Percentiles rank a stretch among this genome's conserved stretches.
phyloP scores from a whole-genome alignment of 2,888 invertebrate species.

The Brachylomia viminalis region DNA sequence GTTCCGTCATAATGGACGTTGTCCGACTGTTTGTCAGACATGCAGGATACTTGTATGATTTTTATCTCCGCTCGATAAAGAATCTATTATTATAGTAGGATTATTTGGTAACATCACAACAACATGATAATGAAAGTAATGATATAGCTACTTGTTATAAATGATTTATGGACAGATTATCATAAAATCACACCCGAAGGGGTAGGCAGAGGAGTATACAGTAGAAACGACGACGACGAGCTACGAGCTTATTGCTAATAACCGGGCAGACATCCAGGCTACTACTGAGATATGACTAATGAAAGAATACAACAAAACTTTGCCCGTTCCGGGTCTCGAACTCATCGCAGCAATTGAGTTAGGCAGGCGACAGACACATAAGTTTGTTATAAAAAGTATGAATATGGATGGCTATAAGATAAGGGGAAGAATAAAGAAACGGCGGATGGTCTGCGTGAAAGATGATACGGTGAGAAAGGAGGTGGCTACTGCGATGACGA shows the following conservation, averaged over 20 bases:
- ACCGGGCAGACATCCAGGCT: background rate
- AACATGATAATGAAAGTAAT: slow-evolving; percentile 10
- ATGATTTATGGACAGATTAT: slow-evolving; percentile 3
- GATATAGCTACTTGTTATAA: slow-evolving; percentile 4
- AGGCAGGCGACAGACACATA: background rate
- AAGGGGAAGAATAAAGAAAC: background rate
- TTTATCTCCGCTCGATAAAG: slow-evolving; percentile 39
- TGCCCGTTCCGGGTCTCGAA: background rate
- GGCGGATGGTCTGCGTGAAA: background rate
- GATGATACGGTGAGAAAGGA: background rate
- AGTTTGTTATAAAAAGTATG: background rate
- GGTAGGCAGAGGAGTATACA: background rate
- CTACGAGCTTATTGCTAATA: no score
- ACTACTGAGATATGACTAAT: background rate
- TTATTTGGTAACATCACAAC: background rate
- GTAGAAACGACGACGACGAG: no score
- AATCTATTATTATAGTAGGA: slow-evolving; percentile 13
- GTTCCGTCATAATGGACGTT: slow-evolving; percentile 31
- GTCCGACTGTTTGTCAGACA: slow-evolving; percentile 24
- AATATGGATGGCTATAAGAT: background rate
- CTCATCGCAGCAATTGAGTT: background rate
- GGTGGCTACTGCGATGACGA: no score
- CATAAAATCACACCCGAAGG: background rate
- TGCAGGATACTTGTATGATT: slow-evolving; percentile 9
- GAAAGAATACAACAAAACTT: background rate